phyloP scores from a whole-genome alignment of 2,113 vertebrate genomes.

The Actenoides lindsayi region DNA sequence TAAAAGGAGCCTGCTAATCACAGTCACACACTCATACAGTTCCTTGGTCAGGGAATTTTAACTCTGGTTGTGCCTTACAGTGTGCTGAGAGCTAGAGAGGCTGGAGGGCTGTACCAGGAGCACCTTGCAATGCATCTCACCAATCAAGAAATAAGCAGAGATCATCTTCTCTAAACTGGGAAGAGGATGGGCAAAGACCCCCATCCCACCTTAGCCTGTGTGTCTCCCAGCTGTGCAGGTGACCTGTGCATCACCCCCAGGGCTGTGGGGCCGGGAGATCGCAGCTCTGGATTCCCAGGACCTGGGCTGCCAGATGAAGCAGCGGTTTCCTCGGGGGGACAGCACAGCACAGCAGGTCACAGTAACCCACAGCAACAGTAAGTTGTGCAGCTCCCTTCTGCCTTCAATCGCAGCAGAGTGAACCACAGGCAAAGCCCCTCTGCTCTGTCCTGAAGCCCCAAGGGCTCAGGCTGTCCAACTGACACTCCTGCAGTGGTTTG shows the following conservation, averaged over 20 bases:
- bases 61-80: neutral
- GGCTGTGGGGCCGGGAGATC: neutral
- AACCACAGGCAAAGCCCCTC: accelerated
- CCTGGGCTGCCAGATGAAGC: constrained; percentile 22
- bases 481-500: accelerated
- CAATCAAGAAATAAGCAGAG: neutral
- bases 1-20: neutral
- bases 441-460: neutral
- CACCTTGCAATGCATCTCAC: neutral
- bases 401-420: neutral
- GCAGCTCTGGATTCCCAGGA: neutral
- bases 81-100: accelerated
- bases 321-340: neutral
- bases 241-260: neutral
- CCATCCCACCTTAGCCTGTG: neutral
- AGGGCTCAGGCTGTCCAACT: neutral
- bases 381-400: neutral
- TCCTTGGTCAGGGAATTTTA: neutral
- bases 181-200: neutral
- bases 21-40: neutral
- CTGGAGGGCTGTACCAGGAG: neutral
- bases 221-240: constrained; percentile 49
- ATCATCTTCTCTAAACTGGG: neutral
- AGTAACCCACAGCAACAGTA: constrained; percentile 28
- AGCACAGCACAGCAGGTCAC: neutral